Conservation (phyloP, 2,888 invertebrate genomes). For the Orgyia antiqua region DNA sequence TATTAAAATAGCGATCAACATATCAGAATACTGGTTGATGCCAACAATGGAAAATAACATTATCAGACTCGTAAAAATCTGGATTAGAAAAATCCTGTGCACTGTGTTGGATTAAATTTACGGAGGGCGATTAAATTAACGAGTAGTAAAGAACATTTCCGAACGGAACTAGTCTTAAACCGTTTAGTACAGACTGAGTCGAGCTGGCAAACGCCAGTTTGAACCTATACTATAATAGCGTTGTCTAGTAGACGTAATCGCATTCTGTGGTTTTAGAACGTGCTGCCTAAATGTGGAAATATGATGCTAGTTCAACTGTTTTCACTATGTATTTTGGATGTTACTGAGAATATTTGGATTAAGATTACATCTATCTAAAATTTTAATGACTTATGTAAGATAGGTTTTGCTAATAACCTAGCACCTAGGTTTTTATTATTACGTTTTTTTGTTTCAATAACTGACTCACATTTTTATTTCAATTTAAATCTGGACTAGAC, state of each 20-base stretch:
- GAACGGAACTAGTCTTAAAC: slow-evolving; percentile 45
- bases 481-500: too few relatives aligned
- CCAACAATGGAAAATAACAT: slow-evolving; percentile 11
- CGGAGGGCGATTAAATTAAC: slow-evolving; percentile 63
- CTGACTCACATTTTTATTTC: too few relatives aligned
- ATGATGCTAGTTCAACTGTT: slow-evolving; percentile 24
- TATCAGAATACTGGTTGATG: too few relatives aligned
- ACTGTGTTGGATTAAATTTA: slow-evolving; percentile 50
- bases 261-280: slow-evolving; percentile 46
- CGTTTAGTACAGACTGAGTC: slow-evolving; percentile 46
- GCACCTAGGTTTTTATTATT: too few relatives aligned
- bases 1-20: too few relatives aligned
- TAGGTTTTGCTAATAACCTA: too few relatives aligned
- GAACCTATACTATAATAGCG: slow-evolving; percentile 34
- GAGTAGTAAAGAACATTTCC: slow-evolving; percentile 49
- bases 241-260: slow-evolving; percentile 49
- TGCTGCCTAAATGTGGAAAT: slow-evolving; percentile 37
- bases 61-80: slow-evolving; percentile 18
- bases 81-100: slow-evolving; percentile 18
- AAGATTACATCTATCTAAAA: too few relatives aligned
- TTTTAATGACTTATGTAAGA: too few relatives aligned
- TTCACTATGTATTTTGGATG: too few relatives aligned
- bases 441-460: too few relatives aligned
- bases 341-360: too few relatives aligned
- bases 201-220: slow-evolving; percentile 23